Conservation (phyloP, 2,113 vertebrate species). For the Cercocebus atys region DNA sequence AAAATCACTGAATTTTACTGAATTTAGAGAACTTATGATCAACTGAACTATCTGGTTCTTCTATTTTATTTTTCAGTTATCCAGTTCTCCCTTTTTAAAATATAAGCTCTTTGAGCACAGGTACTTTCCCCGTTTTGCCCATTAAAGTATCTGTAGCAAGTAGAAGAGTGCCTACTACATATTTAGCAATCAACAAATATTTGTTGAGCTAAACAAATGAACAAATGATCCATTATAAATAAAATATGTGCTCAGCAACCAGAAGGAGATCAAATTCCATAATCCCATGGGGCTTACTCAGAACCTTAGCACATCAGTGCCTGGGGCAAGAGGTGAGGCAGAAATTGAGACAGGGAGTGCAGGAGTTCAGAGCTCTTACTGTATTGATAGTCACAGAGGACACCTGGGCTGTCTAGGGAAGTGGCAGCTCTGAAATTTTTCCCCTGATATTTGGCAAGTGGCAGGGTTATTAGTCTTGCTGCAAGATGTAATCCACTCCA, state of each 20-base stretch:
- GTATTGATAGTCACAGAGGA: neutral
- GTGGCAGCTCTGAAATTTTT: neutral
- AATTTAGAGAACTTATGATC: conserved; percentile 5
- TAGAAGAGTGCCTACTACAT: neutral
- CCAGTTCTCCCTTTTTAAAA: neutral
- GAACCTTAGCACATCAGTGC: neutral
- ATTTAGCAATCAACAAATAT: neutral
- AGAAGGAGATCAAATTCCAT: neutral
- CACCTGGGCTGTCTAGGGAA: neutral
- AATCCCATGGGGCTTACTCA: neutral
- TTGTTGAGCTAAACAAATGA: neutral
- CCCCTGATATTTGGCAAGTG: neutral
- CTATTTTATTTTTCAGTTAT: neutral
- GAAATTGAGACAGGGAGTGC: neutral
- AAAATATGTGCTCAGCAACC: neutral
- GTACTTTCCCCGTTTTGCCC: neutral
- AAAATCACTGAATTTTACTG: neutral
- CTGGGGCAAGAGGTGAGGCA: neutral
- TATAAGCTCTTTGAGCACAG: neutral
- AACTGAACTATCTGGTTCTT: neutral
- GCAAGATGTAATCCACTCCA: neutral
- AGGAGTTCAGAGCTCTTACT: neutral
- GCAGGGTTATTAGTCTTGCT: neutral
- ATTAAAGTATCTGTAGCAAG: neutral
- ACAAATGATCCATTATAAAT: neutral